Evolutionary conservation across 2,113 vertebrate species (phyloP).

Genomic region (Pituophis catenifer): DNA sequence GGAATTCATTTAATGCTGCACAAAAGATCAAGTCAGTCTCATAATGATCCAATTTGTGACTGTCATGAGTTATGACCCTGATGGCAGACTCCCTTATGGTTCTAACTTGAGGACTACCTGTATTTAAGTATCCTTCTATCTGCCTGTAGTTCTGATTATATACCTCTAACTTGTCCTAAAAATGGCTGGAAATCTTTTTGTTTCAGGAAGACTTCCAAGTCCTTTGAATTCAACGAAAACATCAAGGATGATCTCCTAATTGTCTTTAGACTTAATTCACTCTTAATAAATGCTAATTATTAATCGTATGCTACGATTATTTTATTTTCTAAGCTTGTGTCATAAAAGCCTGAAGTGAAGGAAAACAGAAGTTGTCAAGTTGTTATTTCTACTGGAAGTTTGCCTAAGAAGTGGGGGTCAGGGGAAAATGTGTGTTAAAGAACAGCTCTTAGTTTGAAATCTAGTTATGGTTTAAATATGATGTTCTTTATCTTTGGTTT

Average conservation of each 20-base stretch:
- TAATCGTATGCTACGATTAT: neutral
- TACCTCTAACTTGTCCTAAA: too few species aligned
- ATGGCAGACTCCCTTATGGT: neutral
- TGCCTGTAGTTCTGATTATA: neutral
- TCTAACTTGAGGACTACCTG: neutral
- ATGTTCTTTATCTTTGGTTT: constrained; percentile 36
- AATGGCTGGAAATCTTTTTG: neutral
- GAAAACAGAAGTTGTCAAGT: constrained; percentile 30
- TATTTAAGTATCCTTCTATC: neutral
- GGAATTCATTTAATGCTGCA: neutral
- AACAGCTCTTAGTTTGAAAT: constrained; percentile 22
- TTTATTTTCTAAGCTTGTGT: constrained; percentile 34
- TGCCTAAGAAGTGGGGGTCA: constrained; percentile 2
- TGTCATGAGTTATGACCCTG: neutral
- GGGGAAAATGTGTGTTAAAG: neutral
- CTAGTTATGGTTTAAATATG: constrained; percentile 15
- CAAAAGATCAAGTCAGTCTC: neutral
- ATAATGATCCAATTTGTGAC: neutral
- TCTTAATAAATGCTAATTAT: constrained; percentile 5
- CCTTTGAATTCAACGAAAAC: constrained; percentile 1
- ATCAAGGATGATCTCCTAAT: neutral
- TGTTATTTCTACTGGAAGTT: constrained; percentile 34
- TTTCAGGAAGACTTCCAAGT: neutral
- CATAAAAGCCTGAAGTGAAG: constrained; percentile 36
- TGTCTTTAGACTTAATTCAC: neutral